A percentile compares a stretch with the other conserved stretches of the same genome.
Evolutionary conservation across 92 coral and sea anemone genomes (phyloP).

Genomic region (Zoanthus gigantus): DNA sequence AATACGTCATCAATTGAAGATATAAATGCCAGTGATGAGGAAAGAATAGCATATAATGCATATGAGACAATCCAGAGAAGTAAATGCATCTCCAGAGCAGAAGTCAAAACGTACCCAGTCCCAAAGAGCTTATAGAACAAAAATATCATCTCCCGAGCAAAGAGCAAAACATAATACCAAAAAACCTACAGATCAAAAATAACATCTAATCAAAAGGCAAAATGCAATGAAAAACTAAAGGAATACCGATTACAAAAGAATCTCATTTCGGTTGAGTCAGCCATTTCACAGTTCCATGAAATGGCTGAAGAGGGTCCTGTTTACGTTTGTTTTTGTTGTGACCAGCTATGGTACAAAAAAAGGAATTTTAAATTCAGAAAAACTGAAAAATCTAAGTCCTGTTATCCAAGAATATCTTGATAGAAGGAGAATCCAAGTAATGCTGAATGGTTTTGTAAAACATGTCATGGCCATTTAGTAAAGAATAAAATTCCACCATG

Average conservation of each 20-base stretch:
- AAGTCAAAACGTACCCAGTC: constrained; percentile 27
- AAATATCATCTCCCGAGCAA: constrained; percentile 33
- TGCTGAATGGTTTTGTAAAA: constrained; percentile 51
- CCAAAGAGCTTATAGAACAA: constrained; percentile 31
- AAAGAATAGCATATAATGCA: constrained; percentile 9
- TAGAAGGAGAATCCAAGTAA: constrained; percentile 41
- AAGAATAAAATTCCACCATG: too few relatives aligned
- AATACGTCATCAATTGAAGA: constrained; percentile 7
- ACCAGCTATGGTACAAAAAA: constrained; percentile 78
- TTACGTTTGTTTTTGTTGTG: too few relatives aligned
- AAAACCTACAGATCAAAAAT: constrained; percentile 36
- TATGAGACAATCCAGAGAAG: constrained; percentile 31
- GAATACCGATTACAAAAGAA: constrained; percentile 5
- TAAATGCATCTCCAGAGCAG: constrained; percentile 39
- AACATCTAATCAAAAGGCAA: constrained; percentile 34
- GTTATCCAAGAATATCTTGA: constrained; percentile 31
- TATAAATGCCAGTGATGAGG: constrained; percentile 11
- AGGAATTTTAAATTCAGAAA: constrained; percentile 51
- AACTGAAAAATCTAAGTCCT: constrained; percentile 53
- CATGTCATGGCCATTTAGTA: constrained; percentile 42
- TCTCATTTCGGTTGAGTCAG: constrained; percentile 20
- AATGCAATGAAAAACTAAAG: constrained; percentile 28
- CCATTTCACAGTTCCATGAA: constrained; percentile 67
- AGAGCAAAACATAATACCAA: constrained; percentile 36
- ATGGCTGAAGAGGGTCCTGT: constrained; percentile 67